These are phyloP conservation scores for Salarias fasciatus DNA, from an alignment of 2,797 vertebrate genomes.

Conservation along the genomic window DNA sequence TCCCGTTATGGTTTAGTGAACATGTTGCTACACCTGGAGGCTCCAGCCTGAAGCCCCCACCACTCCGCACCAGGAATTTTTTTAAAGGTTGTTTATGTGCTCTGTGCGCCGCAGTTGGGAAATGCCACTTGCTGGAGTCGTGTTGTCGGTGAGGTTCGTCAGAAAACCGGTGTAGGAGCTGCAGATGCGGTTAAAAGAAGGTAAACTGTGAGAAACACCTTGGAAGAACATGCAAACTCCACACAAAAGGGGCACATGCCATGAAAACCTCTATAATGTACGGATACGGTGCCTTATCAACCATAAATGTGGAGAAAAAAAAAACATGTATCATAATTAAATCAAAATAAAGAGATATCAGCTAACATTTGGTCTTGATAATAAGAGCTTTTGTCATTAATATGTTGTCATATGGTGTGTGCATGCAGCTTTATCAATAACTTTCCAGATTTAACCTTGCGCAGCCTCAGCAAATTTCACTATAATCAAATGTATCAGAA, in stretches of 20 bases:
- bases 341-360: neutral
- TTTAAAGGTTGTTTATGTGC: neutral
- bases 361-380: slow-evolving; percentile 10
- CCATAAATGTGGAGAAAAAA: neutral
- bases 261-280: no score
- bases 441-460: neutral
- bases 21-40: slow-evolving; percentile 5
- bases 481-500: neutral
- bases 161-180: slow-evolving; percentile 3
- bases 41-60: no score
- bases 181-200: no score
- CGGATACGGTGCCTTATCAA: neutral
- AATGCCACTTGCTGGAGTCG: slow-evolving; percentile 4
- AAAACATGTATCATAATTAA: no score
- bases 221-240: no score
- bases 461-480: neutral
- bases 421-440: slow-evolving; percentile 8
- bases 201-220: no score
- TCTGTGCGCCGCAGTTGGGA: neutral
- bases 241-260: no score
- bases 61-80: no score
- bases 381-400: slow-evolving; percentile 19
- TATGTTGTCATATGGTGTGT: slow-evolving; percentile 21
- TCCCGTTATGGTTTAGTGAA: slow-evolving; percentile 3
- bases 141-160: neutral